Percentiles rank a stretch among this genome's conserved stretches.
Conservation (phyloP, 2,888 invertebrate species). For the Pandemis heparana region DNA sequence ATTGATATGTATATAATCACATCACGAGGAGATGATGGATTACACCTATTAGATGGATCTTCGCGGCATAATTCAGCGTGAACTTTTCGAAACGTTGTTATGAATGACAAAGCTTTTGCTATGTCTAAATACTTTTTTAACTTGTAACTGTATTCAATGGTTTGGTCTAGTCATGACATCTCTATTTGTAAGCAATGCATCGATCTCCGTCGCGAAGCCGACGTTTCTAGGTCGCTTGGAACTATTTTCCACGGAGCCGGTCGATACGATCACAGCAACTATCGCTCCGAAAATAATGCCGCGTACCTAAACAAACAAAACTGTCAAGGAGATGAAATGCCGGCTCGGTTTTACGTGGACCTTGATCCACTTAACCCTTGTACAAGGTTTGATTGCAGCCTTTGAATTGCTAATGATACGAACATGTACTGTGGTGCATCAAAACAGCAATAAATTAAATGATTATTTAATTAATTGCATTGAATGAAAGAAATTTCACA, state of each 20-base stretch:
- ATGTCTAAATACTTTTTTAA: conserved; percentile 20
- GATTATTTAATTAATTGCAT: conserved; percentile 1
- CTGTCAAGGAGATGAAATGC: conserved; percentile 53
- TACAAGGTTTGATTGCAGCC: conserved; percentile 29
- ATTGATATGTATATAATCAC: conserved; percentile 42
- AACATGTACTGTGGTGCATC: conserved; percentile 8
- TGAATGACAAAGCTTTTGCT: conserved; percentile 35
- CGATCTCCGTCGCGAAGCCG: conserved; percentile 62
- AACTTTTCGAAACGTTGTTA: conserved; percentile 38
- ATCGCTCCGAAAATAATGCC: conserved; percentile 53
- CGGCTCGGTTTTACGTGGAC: conserved; percentile 33
- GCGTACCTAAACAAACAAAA: conserved; percentile 54
- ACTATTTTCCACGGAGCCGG: conserved; percentile 57
- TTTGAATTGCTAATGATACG: conserved; percentile 16
- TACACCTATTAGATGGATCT: conserved; percentile 31
- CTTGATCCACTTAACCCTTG: conserved; percentile 43
- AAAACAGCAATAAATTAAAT: conserved; percentile 20
- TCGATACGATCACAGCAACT: conserved; percentile 40
- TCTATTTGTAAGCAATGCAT: conserved; percentile 46
- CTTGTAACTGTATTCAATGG: conserved; percentile 30
- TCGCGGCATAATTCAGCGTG: conserved; percentile 36
- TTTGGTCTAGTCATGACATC: conserved; percentile 39
- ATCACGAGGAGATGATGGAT: conserved; percentile 41
- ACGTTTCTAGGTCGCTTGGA: conserved; percentile 70
- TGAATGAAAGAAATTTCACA: not conserved